Evolutionary conservation across 1,140 invertebrate genomes (phyloP), one percentile per base, ranked within the genome.

Genomic region (Hesperophylax magnus): DNA sequence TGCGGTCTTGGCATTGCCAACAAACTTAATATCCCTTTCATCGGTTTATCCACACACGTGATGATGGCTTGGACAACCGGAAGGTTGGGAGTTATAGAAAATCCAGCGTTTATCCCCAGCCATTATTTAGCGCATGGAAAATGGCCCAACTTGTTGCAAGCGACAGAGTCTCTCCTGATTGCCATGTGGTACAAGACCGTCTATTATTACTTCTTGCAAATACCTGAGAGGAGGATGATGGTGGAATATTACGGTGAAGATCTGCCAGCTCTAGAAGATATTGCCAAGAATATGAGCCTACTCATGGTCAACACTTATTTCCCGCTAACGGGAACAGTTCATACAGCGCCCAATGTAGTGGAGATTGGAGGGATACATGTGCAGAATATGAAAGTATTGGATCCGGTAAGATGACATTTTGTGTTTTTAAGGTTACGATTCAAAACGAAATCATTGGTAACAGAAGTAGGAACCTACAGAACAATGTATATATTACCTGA

Each of bases 1-100:
- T 95, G 94, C 85, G 92, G 92, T 84, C 86, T 94, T 67, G 92
- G 90, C 8, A 86, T 95, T 11, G 90, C 91, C 39, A 88, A 93
- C 77, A 91, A 92, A 82, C 90, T 93, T 24, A 87, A 92, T 75
- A 91, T 91, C 5, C 94, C 94, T 0, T 89, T 93, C 5, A 91
- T 95, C 4, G 88, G 89, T 0, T 81, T 92, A 11, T 90, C 89
- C 78, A 91, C 93, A 1, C 91, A 91, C 54, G 86, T 90, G 5
- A 79, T 92, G 24, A 91, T 93, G 89, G 88, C 92, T 11, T 94
- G 92, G 92, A 89, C 92, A 69, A 90, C 90, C 52, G 86, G 89
- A 17, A 86, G 90, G 52, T 89, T 92, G 77, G 93, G 91, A 22
- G 90, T 91, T 54, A 91, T 92, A 0, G 86, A 89, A 14, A 92